Evolutionary conservation across 2,797 vertebrate genomes (phyloP).

Genomic region (Odontamblyopus lacepedii): DNA sequence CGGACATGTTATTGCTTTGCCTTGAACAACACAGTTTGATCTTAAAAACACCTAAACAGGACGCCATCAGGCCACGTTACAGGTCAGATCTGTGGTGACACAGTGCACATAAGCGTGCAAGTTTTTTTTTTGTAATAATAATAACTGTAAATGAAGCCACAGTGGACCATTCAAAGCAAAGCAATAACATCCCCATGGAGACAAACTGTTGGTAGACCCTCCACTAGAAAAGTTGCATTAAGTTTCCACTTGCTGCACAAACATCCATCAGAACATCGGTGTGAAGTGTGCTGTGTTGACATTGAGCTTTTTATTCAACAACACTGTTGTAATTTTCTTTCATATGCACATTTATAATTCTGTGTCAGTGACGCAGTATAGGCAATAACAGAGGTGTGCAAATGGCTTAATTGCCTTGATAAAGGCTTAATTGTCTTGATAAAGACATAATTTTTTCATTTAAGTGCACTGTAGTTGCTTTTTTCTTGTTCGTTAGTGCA

Average conservation of each 20-base stretch:
- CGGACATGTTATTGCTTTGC: too few relatives aligned
- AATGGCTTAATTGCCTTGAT: not conserved
- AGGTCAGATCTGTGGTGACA: too few relatives aligned
- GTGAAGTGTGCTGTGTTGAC: not conserved
- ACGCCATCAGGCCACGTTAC: too few relatives aligned
- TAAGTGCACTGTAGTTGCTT: not conserved
- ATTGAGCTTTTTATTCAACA: not conserved
- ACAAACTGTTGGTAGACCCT: too few relatives aligned
- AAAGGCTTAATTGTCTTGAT: not conserved
- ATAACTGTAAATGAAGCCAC: too few relatives aligned
- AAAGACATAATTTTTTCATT: not conserved
- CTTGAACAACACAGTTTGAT: too few relatives aligned
- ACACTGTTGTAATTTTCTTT: not conserved
- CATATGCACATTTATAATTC: slow-evolving; percentile 9
- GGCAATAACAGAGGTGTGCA: not conserved
- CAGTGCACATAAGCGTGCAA: too few relatives aligned
- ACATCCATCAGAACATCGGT: slow-evolving; percentile 33
- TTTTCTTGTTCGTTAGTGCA: not conserved
- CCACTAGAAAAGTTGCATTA: not conserved
- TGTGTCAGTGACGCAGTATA: not conserved
- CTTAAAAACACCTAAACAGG: too few relatives aligned
- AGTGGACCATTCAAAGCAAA: too few relatives aligned
- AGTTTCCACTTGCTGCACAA: slow-evolving; percentile 19
- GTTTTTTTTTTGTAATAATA: too few relatives aligned
- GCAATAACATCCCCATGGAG: too few relatives aligned